phyloP scores from a whole-genome alignment of 2,797 vertebrate genomes.

The Gymnocypris eckloni region DNA sequence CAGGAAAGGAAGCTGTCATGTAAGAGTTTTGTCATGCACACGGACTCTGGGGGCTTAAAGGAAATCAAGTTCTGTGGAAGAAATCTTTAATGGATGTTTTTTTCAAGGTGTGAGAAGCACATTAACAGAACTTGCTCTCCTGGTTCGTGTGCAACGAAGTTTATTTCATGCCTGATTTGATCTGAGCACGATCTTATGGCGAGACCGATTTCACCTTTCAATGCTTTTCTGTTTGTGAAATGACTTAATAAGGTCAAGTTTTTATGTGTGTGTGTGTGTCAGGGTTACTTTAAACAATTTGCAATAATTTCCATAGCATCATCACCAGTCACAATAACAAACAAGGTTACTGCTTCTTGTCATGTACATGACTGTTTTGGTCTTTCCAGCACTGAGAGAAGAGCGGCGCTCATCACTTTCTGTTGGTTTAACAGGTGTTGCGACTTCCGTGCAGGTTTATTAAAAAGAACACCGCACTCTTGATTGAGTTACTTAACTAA shows the following conservation, averaged over 20 bases:
- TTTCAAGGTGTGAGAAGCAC: slow-evolving; percentile 39
- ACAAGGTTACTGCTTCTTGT: slow-evolving; percentile 74
- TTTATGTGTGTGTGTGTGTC: slow-evolving; percentile 67
- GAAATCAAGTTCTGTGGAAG: slow-evolving; percentile 37
- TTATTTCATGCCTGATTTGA: slow-evolving; percentile 60
- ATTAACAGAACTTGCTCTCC: slow-evolving; percentile 50
- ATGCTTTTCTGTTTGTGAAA: slow-evolving; percentile 70
- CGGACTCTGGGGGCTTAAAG: slow-evolving; percentile 51
- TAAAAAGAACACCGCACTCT: slow-evolving; percentile 46
- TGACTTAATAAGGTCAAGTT: slow-evolving; percentile 74
- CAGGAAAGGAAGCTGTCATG: slow-evolving; percentile 48
- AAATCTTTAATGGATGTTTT: slow-evolving; percentile 36
- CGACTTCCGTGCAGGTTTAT: slow-evolving; percentile 44
- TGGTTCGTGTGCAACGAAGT: slow-evolving; percentile 36
- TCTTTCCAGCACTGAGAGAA: slow-evolving; percentile 43
- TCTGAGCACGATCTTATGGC: slow-evolving; percentile 58
- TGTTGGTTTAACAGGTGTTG: slow-evolving; percentile 24
- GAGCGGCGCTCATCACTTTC: slow-evolving; percentile 46
- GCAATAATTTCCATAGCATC: slow-evolving; percentile 85
- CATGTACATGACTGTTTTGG: slow-evolving; percentile 61
- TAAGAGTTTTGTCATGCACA: slow-evolving; percentile 57
- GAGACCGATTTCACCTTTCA: slow-evolving; percentile 53
- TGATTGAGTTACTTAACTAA: slow-evolving; percentile 63
- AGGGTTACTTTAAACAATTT: slow-evolving; percentile 82
- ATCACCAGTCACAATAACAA: slow-evolving; percentile 79